Base-by-base conservation (phyloP, 2,888 invertebrate genomes). In the Thecophora atra region DNA sequence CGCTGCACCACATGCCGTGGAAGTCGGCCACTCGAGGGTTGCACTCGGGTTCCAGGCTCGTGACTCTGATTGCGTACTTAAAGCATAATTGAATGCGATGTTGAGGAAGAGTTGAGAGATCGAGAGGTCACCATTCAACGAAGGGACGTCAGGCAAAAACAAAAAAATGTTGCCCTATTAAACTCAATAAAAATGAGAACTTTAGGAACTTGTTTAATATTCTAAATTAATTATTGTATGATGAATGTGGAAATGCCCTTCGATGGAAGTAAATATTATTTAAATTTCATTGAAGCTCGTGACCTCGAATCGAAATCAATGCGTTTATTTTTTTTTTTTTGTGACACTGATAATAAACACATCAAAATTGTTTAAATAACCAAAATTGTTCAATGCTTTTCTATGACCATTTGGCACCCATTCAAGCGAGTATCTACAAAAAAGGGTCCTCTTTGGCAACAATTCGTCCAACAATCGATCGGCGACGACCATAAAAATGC, bases 371-470 rank as follows among this genome's bases (percentile, higher is more conserved):
- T 37, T 37, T 2, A 37, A 37, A 37, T 37, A 37, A 2, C 37
- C 37, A 11, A 37, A 37, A 37, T 37, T 6, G 7, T 37, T 37
- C 37, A 37, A 11, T 15, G 26, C 28, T 11, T 28, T 58, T 62
- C n/a, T 62, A 37, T 37, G 11, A n/a, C 62, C 26, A 62, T 13
- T 62, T 62, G 62, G 62, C 62, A 62, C 3, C 62, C 17, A n/a
- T 28, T 58, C 58, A 58, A 21, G 3, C 24, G 24, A 11, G 30
- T 19, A 62, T n/a, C 26, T 28, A 3, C 15, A 37, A 62, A 62
- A 30, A 28, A 62, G 15, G n/a, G 30, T 28, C 19, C 8, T 17
- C 19, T 2, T 15, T 17, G 26, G 15, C 62, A 62, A 30, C 30
- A 62, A 19, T 3, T 47, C n/a, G 47, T 30, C n/a, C 37, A 30